phyloP scores from a whole-genome alignment of 2,113 vertebrate species.

The Nothobranchius furzeri region DNA sequence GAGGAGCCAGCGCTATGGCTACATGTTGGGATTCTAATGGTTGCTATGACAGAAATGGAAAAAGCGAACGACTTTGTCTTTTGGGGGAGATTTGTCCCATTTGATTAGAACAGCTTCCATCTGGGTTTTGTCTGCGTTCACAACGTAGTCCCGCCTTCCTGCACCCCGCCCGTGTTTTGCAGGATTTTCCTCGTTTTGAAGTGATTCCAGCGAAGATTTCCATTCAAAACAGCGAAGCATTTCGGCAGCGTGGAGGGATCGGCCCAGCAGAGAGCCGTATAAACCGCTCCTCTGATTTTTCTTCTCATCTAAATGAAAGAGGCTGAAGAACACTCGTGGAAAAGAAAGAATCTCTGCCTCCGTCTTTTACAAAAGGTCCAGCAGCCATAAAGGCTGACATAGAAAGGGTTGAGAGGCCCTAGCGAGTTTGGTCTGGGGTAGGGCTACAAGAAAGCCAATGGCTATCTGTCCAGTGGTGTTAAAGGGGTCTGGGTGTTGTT shows the following conservation, averaged over 20 bases:
- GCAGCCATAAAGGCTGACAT: constrained; percentile 43
- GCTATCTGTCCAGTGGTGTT: constrained; percentile 59
- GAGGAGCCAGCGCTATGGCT: constrained; percentile 14
- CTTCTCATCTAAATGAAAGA: constrained; percentile 68
- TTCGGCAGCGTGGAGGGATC: constrained; percentile 45
- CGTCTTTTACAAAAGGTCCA: constrained; percentile 43
- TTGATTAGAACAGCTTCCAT: constrained; percentile 30
- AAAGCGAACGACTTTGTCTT: constrained; percentile 24
- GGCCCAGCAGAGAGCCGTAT: constrained; percentile 57
- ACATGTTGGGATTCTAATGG: constrained; percentile 33
- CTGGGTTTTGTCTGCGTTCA: constrained; percentile 32
- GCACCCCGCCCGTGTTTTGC: constrained; percentile 31
- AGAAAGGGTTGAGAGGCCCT: constrained; percentile 43
- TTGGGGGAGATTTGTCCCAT: constrained; percentile 23
- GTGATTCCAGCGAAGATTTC: constrained; percentile 62
- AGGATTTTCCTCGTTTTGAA: constrained; percentile 57
- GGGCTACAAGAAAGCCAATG: constrained; percentile 57
- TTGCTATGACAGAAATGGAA: constrained; percentile 18
- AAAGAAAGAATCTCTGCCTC: constrained; percentile 37
- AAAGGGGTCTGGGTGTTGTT: constrained; percentile 53
- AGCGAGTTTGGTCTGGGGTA: constrained; percentile 50
- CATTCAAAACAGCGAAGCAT: constrained; percentile 55
- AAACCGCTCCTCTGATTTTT: constrained; percentile 42
- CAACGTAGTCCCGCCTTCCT: constrained; percentile 25
- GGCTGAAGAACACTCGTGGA: constrained; percentile 39